Conservation (phyloP, 2,797 vertebrate genomes). For the Sebastes iracundus region DNA sequence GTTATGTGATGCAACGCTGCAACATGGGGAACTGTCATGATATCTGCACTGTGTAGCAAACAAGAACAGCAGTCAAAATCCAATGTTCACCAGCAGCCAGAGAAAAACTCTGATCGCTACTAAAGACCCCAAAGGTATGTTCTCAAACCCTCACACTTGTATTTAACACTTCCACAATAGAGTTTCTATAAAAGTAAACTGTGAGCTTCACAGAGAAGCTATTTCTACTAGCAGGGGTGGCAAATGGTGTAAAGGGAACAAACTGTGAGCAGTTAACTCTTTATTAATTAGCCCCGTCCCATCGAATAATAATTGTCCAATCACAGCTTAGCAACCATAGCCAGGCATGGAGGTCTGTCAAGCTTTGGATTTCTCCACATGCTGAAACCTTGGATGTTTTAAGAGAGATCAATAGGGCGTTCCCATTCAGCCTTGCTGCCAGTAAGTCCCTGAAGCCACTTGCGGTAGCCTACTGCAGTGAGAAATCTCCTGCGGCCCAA, state of each 20-base stretch:
- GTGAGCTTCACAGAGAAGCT: background rate
- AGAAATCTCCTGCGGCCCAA: background rate
- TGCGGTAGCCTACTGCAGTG: background rate
- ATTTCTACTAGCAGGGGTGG: background rate
- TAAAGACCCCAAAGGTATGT: background rate
- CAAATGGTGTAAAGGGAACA: background rate
- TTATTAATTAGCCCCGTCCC: background rate
- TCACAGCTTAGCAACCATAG: background rate
- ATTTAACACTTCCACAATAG: background rate
- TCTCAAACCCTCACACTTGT: background rate
- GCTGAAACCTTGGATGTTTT: background rate
- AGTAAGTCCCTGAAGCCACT: background rate
- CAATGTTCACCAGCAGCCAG: background rate
- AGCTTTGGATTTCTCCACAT: background rate
- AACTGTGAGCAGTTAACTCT: background rate
- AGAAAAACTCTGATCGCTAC: background rate
- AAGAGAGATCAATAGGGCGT: background rate
- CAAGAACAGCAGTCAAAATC: conserved; percentile 10
- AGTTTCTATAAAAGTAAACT: background rate
- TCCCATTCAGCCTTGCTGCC: background rate
- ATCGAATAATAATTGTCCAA: background rate
- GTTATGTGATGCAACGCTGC: background rate
- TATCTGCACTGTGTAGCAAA: conserved; percentile 4
- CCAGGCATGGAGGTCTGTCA: background rate
- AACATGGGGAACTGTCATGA: background rate